Evolutionary conservation across 2,888 invertebrate species (phyloP).

Genomic region (Drosophila pseudotalamancana): DNA sequence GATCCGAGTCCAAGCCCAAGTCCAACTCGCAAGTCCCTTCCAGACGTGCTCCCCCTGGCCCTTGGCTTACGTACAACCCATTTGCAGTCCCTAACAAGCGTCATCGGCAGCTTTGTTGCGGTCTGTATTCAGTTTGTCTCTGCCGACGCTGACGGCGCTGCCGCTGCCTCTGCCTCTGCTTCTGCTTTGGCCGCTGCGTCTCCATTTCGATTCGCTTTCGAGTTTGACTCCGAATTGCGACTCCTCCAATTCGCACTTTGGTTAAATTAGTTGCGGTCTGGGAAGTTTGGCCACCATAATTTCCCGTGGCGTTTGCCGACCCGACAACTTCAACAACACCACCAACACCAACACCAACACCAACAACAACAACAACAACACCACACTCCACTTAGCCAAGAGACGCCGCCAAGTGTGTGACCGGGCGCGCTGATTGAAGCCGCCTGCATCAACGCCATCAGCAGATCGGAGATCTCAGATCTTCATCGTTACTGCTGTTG

Average conservation of each 20-base stretch:
- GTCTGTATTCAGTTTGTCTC: constrained; percentile 75
- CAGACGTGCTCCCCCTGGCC: neutral
- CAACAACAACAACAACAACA: constrained; percentile 35
- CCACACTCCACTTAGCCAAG: constrained; percentile 59
- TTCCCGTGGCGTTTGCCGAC: constrained; percentile 80
- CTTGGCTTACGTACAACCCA: constrained; percentile 2
- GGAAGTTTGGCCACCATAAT: constrained; percentile 80
- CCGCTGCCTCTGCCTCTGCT: constrained; percentile 4
- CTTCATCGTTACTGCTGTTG: constrained; percentile 50
- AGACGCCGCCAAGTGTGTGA: constrained; percentile 75
- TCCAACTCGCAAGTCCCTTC: neutral
- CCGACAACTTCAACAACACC: constrained; percentile 62
- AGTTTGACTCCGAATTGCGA: constrained; percentile 71
- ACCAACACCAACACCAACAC: constrained; percentile 38
- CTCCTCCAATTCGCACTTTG: constrained; percentile 81
- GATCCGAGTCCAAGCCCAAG: constrained; percentile 5
- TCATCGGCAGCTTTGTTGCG: constrained; percentile 76
- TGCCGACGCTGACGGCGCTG: constrained; percentile 18
- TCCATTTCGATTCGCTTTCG: constrained; percentile 73
- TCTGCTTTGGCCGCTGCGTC: constrained; percentile 10
- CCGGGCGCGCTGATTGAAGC: constrained; percentile 76
- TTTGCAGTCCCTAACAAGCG: constrained; percentile 61
- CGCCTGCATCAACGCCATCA: constrained; percentile 79
- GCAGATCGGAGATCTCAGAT: constrained; percentile 67
- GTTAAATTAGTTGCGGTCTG: constrained; percentile 80